Evolutionary conservation across 2,888 invertebrate genomes (phyloP).

Genomic region (Caenorhabditis macrosperma): DNA sequence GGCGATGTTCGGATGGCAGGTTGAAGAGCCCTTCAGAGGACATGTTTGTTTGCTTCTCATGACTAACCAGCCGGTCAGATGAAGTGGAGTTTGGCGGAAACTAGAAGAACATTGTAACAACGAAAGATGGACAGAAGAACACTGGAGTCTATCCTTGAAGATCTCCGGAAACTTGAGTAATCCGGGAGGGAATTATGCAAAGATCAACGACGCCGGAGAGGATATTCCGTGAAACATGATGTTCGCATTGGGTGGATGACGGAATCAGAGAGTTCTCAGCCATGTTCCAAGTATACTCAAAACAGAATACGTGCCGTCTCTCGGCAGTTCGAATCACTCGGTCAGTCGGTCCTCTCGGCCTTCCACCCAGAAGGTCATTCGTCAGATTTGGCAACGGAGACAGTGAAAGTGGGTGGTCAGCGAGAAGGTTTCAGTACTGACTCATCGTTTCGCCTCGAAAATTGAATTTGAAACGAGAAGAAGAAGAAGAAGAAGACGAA

Average conservation of each 20-base stretch:
- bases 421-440: neutral
- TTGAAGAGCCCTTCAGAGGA: constrained; percentile 23
- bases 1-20: constrained; percentile 16
- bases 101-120: constrained; percentile 2
- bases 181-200: too few species aligned
- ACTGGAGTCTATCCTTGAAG: neutral
- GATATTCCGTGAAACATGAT: too few species aligned
- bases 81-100: neutral
- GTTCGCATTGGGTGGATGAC: too few species aligned
- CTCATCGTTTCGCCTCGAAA: neutral
- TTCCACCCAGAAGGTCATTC: constrained; percentile 5
- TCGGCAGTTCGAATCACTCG: neutral
- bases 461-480: neutral
- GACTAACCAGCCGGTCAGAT: constrained; percentile 11
- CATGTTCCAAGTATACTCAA: neutral
- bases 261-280: too few species aligned
- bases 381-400: neutral
- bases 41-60: constrained; percentile 14
- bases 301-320: neutral
- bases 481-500: too few species aligned
- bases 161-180: neutral
- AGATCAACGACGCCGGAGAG: too few species aligned
- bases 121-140: neutral
- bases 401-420: constrained; percentile 18
- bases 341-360: neutral